Evolutionary conservation across 2,113 vertebrate species (phyloP).

Genomic region (Pelecanus crispus): DNA sequence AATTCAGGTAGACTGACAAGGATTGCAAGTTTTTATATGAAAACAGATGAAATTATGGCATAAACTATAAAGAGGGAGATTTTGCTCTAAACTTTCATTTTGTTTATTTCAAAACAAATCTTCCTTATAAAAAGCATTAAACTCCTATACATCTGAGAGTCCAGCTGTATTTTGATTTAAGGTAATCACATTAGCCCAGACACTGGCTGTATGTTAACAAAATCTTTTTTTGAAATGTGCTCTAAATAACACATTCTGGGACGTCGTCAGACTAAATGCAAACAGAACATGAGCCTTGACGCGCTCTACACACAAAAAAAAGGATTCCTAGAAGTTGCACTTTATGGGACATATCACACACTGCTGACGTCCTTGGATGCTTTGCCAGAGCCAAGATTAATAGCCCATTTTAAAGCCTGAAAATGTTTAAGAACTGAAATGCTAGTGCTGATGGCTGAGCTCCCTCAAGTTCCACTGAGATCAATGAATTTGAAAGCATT

Average conservation of each 20-base stretch:
- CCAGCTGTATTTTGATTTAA: not conserved
- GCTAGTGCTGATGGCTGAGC: conserved; percentile 12
- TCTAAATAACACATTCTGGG: not conserved
- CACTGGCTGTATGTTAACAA: not conserved
- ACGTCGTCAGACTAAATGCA: not conserved
- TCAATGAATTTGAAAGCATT: conserved; percentile 53
- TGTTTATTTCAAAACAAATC: not conserved
- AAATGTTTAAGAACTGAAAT: conserved; percentile 14
- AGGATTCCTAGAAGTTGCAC: conserved; percentile 47
- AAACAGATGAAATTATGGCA: not conserved
- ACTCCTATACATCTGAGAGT: not conserved
- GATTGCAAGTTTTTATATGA: not conserved
- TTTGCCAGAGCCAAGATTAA: conserved; percentile 47
- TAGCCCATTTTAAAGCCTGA: conserved; percentile 6
- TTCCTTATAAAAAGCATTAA: not conserved
- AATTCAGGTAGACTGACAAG: not conserved
- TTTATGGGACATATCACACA: conserved; percentile 26
- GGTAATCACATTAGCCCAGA: not conserved
- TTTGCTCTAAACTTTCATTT: not conserved
- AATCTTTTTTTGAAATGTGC: not conserved
- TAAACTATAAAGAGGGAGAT: not conserved
- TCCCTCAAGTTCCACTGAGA: conserved; percentile 26
- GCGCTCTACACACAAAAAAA: not conserved
- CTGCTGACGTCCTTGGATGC: not conserved
- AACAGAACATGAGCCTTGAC: not conserved